These are phyloP conservation scores for Orchesella flavescens DNA, from an alignment of 2,888 invertebrate species.

Conservation along the genomic window DNA sequence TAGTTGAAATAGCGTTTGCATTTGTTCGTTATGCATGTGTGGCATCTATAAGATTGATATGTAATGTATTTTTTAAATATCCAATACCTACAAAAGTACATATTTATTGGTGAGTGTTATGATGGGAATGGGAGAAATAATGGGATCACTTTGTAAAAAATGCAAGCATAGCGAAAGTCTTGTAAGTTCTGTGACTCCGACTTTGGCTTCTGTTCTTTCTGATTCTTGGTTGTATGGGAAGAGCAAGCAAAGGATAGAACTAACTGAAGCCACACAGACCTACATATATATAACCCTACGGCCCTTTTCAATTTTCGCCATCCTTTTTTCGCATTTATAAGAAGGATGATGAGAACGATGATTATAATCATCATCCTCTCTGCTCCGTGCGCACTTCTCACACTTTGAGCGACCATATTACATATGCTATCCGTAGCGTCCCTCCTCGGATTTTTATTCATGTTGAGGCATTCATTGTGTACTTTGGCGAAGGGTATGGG, in stretches of 20 bases:
- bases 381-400: background rate
- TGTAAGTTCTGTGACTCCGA: background rate
- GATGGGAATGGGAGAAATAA: conserved; percentile 15
- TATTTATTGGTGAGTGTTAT: background rate
- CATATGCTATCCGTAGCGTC: background rate
- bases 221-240: background rate
- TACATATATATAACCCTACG: conserved; percentile 25
- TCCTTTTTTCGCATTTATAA: conserved; percentile 34
- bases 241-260: background rate
- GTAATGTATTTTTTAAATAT: background rate
- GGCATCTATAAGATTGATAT: no score
- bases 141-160: conserved; percentile 23
- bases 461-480: background rate
- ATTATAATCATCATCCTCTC: conserved; percentile 22
- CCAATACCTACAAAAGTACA: background rate
- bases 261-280: background rate
- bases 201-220: background rate
- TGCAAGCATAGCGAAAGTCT: conserved; percentile 19
- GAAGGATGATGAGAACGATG: conserved; percentile 32
- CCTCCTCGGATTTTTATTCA: background rate
- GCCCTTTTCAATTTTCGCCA: conserved; percentile 42
- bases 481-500: background rate
- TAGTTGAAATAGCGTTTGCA: background rate
- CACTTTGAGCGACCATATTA: background rate
- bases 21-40: background rate